Conservation (phyloP, 2,888 invertebrate species). For the Cosmorhoe ocellata region DNA sequence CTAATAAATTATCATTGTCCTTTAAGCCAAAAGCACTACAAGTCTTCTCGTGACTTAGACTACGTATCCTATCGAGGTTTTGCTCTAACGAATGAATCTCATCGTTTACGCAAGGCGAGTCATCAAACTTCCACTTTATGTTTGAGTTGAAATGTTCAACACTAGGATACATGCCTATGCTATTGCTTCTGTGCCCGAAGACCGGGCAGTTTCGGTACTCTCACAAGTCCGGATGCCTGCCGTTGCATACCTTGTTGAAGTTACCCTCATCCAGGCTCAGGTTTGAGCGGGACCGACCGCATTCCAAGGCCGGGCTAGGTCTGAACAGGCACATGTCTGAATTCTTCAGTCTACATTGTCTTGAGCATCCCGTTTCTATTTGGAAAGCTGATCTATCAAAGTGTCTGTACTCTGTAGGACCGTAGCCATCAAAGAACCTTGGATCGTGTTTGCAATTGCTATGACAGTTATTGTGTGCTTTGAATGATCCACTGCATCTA, state of each 20-base stretch:
- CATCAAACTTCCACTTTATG: constrained; percentile 78
- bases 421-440: constrained; percentile 73
- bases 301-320: constrained; percentile 68
- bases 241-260: constrained; percentile 74
- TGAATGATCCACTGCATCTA: constrained; percentile 73
- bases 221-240: constrained; percentile 80
- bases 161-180: constrained; percentile 75
- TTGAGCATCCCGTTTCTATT: constrained; percentile 71
- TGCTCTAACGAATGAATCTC: constrained; percentile 73
- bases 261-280: constrained; percentile 76
- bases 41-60: constrained; percentile 71
- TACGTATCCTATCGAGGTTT: constrained; percentile 76
- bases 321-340: constrained; percentile 76
- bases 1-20: constrained; percentile 65
- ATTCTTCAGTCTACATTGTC: constrained; percentile 74
- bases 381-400: constrained; percentile 74
- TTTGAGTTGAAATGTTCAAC: constrained; percentile 77
- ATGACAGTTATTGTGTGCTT: constrained; percentile 57
- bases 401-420: constrained; percentile 70
- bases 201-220: constrained; percentile 79
- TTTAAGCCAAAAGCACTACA: constrained; percentile 63
- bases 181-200: constrained; percentile 80
- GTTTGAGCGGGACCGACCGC: constrained; percentile 75
- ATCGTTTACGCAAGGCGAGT: constrained; percentile 60
- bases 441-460: constrained; percentile 70